phyloP scores from a whole-genome alignment of 2,888 invertebrate species.

The Trilocha varians region DNA sequence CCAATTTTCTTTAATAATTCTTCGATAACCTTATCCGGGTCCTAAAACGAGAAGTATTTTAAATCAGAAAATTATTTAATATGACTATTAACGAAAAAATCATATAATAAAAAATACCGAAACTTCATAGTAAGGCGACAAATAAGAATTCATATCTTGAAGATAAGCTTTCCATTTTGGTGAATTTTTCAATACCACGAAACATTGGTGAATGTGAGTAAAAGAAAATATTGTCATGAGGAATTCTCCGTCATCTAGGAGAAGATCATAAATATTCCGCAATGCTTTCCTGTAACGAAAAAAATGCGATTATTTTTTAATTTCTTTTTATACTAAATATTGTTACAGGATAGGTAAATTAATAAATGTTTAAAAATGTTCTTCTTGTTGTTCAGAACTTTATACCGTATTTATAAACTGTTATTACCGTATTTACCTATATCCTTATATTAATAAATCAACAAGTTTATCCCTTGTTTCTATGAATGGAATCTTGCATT shows the following conservation, averaged over 20 bases:
- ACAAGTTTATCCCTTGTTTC: too few relatives aligned
- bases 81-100: background rate
- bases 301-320: too few relatives aligned
- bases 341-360: too few relatives aligned
- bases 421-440: too few relatives aligned
- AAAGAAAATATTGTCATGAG: background rate
- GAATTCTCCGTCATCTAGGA: background rate
- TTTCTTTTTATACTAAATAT: too few relatives aligned
- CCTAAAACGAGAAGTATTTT: background rate
- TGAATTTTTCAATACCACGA: background rate
- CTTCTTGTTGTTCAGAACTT: too few relatives aligned
- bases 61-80: too few relatives aligned
- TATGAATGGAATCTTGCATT: too few relatives aligned
- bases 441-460: too few relatives aligned
- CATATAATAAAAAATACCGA: background rate
- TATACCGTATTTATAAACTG: too few relatives aligned
- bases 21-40: background rate
- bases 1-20: background rate
- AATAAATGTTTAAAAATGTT: too few relatives aligned
- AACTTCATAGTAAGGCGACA: slow-evolving; percentile 5
- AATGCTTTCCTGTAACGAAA: slow-evolving; percentile 2
- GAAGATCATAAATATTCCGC: slow-evolving; percentile 2
- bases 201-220: background rate
- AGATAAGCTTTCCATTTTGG: background rate
- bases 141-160: background rate